Evolutionary conservation across 2,113 vertebrate genomes (phyloP), one percentile per base, ranked within the genome.

Genomic region (Nothobranchius furzeri): DNA sequence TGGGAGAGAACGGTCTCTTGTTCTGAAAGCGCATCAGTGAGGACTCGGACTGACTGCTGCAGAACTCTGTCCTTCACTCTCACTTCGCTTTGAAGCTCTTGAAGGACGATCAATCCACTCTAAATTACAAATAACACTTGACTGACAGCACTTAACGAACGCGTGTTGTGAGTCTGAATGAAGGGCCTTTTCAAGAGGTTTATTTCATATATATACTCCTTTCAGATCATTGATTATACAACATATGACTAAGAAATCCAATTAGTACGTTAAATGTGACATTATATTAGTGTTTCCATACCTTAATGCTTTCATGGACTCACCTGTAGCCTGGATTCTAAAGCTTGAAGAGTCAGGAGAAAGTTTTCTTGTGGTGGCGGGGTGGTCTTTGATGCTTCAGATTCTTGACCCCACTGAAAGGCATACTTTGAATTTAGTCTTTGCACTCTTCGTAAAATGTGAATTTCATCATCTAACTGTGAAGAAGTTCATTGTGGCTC

Each of bases 241-340:
- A 47, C 36, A 60, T 68, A 20, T 20, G 11, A 36, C 2, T 4
- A 25, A 20, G 25, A 8, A 49, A 67, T 59, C n/a, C 14, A 42
- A 42, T 56, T 30, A 51, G 17, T 49, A 49, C n/a, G 17, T 20
- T 50, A 49, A 47, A 47, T 47, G 12, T 47, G 13, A 49, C 47
- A 6, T n/a, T 48, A 15, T n/a, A 48, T n/a, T 24, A 54, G 62
- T 58, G 10, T 5, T 40, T 12, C 43, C 24, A 59, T 24, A 45
- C 45, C 52, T 49, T 40, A 61, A 43, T 14, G 17, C 2, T 65
- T 35, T 11, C 24, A 40, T 40, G 53, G 46, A 14, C 70, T 78
- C 61, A 97, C 98, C 94, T 96, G 93, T 20, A 99, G 82, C 91
- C 95, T 93, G 80, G 84, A 91, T 81, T 97, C 89, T 52, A 99